Conservation (phyloP, 23 tunicate species). For the Ascidia mentula region DNA sequence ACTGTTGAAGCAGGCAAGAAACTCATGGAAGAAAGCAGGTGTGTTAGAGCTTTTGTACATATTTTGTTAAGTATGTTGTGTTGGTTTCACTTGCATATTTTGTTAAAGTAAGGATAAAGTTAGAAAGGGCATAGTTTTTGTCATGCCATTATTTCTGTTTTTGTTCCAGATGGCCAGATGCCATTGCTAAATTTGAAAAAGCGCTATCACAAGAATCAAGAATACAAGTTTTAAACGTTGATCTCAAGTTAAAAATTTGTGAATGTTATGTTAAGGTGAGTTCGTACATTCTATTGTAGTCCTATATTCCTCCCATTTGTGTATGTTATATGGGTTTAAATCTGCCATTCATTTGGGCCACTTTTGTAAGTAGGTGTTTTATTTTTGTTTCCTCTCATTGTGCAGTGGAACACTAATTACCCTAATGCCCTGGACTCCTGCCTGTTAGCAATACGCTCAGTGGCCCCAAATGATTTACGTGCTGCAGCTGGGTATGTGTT, state of each 20-base stretch:
- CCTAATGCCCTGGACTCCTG: constrained; percentile 61
- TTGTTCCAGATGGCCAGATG: constrained; percentile 65
- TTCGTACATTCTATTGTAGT: too few relatives aligned
- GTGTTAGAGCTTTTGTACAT: background rate
- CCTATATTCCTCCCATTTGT: too few relatives aligned
- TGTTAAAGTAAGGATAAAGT: background rate
- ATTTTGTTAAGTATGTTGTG: background rate
- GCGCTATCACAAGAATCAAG: constrained; percentile 67
- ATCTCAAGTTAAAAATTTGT: constrained; percentile 80
- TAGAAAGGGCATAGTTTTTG: background rate
- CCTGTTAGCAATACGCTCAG: constrained; percentile 17
- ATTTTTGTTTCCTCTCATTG: background rate
- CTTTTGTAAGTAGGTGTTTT: background rate
- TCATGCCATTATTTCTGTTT: background rate
- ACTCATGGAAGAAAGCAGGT: constrained; percentile 61
- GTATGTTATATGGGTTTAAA: too few relatives aligned
- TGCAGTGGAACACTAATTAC: constrained; percentile 38
- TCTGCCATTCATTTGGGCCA: background rate
- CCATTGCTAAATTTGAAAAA: constrained; percentile 59
- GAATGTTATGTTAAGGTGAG: constrained; percentile 84
- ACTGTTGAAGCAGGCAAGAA: constrained; percentile 74
- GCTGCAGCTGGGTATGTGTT: constrained; percentile 32
- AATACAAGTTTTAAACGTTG: constrained; percentile 41
- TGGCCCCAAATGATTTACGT: constrained; percentile 35
- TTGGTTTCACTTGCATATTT: background rate